phyloP scores from a whole-genome alignment of 2,113 vertebrate species.

The Callipepla squamata region DNA sequence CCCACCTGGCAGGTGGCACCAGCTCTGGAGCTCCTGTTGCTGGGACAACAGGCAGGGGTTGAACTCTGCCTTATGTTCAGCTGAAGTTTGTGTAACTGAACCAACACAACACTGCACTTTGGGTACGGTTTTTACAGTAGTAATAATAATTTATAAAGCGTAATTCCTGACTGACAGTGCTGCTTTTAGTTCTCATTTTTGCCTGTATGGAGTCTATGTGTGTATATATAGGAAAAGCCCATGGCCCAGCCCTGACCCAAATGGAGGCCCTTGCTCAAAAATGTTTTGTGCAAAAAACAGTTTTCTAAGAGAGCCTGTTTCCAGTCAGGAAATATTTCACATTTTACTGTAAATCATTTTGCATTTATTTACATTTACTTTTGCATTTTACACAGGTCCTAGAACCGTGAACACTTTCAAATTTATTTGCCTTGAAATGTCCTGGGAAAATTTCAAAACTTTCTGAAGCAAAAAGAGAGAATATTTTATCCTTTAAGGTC shows the following conservation, averaged over 20 bases:
- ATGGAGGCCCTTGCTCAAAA: neutral
- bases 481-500: neutral
- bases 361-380: neutral
- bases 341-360: neutral
- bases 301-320: neutral
- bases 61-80: neutral
- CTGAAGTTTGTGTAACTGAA: neutral
- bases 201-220: neutral
- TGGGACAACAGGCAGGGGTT: rapidly evolving
- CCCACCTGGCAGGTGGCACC: neutral
- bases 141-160: neutral
- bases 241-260: neutral
- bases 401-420: neutral
- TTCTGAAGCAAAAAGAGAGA: neutral
- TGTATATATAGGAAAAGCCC: neutral
- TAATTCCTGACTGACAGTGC: neutral
- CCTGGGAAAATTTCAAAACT: neutral
- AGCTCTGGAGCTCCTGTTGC: too few species aligned
- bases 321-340: neutral
- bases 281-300: neutral
- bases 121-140: neutral
- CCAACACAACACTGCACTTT: neutral
- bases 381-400: neutral
- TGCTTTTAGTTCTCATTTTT: neutral
- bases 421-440: neutral